Percentiles rank a stretch among this genome's conserved stretches.
Conservation (phyloP, 2,113 vertebrate genomes). For the Marcusenius ussheri region DNA sequence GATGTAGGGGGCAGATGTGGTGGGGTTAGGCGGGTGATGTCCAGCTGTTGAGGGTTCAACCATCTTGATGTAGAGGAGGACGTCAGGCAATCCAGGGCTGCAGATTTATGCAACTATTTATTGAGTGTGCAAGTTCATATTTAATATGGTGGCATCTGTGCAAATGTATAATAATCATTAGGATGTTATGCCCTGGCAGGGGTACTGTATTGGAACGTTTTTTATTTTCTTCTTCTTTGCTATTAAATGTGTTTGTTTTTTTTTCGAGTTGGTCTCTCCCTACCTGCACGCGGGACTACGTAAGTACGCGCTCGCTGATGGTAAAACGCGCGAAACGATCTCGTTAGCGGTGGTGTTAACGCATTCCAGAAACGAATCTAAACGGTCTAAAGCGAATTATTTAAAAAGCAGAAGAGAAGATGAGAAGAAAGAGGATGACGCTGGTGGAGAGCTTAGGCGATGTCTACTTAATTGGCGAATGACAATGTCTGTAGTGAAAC, state of each 20-base stretch:
- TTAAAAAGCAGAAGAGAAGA: not conserved
- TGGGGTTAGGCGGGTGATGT: not conserved
- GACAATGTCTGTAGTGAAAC: not conserved
- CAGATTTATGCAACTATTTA: not conserved
- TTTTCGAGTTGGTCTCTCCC: not conserved
- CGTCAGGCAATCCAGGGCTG: not conserved
- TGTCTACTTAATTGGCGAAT: not conserved
- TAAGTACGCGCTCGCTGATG: not conserved
- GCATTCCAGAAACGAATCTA: too few species aligned
- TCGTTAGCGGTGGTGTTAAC: not conserved
- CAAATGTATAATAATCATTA: not conserved
- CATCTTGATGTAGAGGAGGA: not conserved
- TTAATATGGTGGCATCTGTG: not conserved
- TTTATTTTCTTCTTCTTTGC: not conserved
- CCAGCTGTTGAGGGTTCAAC: not conserved
- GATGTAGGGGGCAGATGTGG: not conserved
- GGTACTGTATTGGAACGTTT: not conserved
- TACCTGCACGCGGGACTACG: not conserved
- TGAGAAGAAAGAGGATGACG: not conserved
- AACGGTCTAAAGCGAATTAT: not conserved
- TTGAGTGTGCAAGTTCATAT: not conserved
- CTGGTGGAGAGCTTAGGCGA: not conserved
- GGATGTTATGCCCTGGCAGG: not conserved
- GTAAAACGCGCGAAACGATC: not conserved
- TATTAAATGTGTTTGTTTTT: not conserved